Percentiles rank a stretch among this genome's conserved stretches.
phyloP scores from a whole-genome alignment of 2,113 vertebrate species.

The Rhinolophus sinicus region DNA sequence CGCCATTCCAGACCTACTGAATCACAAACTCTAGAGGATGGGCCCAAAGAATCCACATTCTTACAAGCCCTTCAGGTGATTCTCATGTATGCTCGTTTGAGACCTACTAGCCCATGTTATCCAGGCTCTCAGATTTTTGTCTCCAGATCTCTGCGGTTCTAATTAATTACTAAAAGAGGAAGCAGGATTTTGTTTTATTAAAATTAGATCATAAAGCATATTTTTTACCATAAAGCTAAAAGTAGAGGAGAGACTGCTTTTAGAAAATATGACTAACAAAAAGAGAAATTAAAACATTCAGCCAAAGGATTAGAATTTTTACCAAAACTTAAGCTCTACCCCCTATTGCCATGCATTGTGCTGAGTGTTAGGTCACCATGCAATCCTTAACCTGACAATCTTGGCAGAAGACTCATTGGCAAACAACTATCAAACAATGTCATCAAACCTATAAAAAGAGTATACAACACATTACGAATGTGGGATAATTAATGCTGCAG shows the following conservation, averaged over 20 bases:
- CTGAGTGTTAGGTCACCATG: background rate
- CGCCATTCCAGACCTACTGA: background rate
- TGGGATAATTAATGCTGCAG: background rate
- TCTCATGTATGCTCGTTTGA: background rate
- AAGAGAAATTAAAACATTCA: slow-evolving; percentile 30
- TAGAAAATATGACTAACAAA: slow-evolving; percentile 14
- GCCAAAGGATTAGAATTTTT: slow-evolving; percentile 17
- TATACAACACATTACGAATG: background rate
- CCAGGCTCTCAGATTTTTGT: slow-evolving; percentile 3
- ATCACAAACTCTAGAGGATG: background rate
- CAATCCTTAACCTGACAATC: slow-evolving; percentile 33
- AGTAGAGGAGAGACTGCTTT: background rate
- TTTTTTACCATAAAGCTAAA: slow-evolving; percentile 2
- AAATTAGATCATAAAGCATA: slow-evolving; percentile 37
- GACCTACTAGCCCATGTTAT: background rate
- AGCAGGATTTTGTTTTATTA: background rate
- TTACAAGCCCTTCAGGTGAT: background rate
- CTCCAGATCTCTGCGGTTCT: background rate
- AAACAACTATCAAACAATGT: slow-evolving; percentile 39
- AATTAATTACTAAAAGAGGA: slow-evolving; percentile 36
- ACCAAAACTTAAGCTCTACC: slow-evolving; percentile 5
- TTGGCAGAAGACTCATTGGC: background rate
- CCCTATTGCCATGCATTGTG: background rate
- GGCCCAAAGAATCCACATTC: background rate
- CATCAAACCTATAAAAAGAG: background rate